A percentile compares a stretch with the other conserved stretches of the same genome.
Conservation (phyloP, 2,888 invertebrate genomes). For the Ceraclea dissimilis region DNA sequence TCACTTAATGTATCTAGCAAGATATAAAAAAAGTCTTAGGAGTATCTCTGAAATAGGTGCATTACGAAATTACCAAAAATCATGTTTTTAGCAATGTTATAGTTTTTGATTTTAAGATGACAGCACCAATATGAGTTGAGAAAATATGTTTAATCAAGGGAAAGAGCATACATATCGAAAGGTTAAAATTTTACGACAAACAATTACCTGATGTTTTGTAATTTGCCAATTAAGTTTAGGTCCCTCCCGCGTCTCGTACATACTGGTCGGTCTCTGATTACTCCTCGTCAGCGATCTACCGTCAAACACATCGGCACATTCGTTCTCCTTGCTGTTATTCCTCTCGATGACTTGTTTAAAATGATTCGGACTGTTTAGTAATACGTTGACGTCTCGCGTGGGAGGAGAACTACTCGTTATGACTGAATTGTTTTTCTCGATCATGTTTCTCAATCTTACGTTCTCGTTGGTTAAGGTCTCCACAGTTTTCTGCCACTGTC, state of each 20-base stretch:
- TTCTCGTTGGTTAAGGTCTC: constrained; percentile 76
- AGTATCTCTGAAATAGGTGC: too few relatives aligned
- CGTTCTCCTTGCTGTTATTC: constrained; percentile 42
- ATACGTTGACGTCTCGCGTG: constrained; percentile 26
- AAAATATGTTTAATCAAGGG: too few relatives aligned
- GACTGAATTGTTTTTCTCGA: constrained; percentile 39
- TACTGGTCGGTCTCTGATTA: constrained; percentile 72
- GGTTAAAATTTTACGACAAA: too few relatives aligned
- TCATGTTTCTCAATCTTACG: constrained; percentile 59
- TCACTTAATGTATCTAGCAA: too few relatives aligned
- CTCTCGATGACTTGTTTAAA: constrained; percentile 30
- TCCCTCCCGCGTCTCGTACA: constrained; percentile 79
- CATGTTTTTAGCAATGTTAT: too few relatives aligned
- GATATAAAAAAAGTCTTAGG: too few relatives aligned
- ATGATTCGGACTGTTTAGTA: constrained; percentile 9
- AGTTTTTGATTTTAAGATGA: too few relatives aligned
- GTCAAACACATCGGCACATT: constrained; percentile 43
- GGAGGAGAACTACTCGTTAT: constrained; percentile 36
- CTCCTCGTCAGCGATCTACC: constrained; percentile 37
- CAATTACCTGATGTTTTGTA: constrained; percentile 53
- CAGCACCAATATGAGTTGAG: too few relatives aligned
- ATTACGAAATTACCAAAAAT: too few relatives aligned
- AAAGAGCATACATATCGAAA: too few relatives aligned
- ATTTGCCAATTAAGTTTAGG: constrained; percentile 53
- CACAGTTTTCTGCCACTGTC: constrained; percentile 57